phyloP scores from a whole-genome alignment of 2,797 vertebrate species.

The Bucorvus abyssinicus region DNA sequence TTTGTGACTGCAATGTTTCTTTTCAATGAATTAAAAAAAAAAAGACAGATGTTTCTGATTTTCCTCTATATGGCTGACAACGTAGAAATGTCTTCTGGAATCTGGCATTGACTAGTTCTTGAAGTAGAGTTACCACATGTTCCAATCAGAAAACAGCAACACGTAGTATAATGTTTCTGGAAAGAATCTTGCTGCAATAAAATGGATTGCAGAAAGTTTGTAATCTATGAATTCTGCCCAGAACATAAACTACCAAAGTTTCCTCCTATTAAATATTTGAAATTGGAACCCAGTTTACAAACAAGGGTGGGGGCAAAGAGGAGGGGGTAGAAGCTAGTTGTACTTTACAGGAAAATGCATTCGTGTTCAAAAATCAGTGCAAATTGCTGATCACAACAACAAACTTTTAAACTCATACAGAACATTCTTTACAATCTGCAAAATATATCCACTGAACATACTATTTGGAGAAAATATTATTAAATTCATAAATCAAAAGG shows the following conservation, averaged over 20 bases:
- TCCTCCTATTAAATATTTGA: not conserved
- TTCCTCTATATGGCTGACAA: conserved; percentile 32
- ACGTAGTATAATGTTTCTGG: conserved; percentile 31
- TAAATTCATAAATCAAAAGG: not conserved
- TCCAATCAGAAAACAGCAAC: conserved; percentile 34
- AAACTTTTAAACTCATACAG: not conserved
- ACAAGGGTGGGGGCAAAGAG: not conserved
- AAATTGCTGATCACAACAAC: not conserved
- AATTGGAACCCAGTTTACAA: conserved; percentile 3
- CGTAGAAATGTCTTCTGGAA: conserved; percentile 37
- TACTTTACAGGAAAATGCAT: not conserved
- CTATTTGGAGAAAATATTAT: not conserved
- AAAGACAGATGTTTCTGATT: conserved; percentile 67
- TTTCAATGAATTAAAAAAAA: not conserved
- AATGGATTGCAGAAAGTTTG: conserved; percentile 28
- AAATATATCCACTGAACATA: not conserved
- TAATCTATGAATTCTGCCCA: not conserved
- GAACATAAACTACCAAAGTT: not conserved
- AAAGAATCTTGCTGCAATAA: conserved; percentile 24
- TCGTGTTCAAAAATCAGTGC: not conserved
- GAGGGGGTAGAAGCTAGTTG: not conserved
- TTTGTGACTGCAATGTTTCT: conserved; percentile 38
- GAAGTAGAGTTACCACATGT: conserved; percentile 39
- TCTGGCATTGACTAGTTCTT: conserved; percentile 40
- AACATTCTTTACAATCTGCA: not conserved